phyloP scores from a whole-genome alignment of 2,113 vertebrate species.

The human region GRCh38 chr7:135950001-135950500 shows the following conservation, averaged over 20 bases:
- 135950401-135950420: background rate
- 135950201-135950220: background rate
- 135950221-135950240: background rate
- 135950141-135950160: background rate
- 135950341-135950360: background rate
- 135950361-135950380: background rate
- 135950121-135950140: background rate
- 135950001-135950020: background rate
- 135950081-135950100: background rate
- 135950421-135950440: background rate
- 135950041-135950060: background rate
- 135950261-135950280: background rate
- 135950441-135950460: background rate
- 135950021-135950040: background rate
- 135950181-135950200: background rate
- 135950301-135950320: background rate
- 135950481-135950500: background rate
- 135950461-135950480: background rate
- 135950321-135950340: background rate
- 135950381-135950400: slow-evolving; percentile 4
- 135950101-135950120: background rate
- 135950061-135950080: background rate
- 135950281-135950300: background rate
- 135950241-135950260: background rate
- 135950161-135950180: background rate